Evolutionary conservation across 1,140 invertebrate genomes (phyloP), one percentile per base, ranked within the genome.

Genomic region (Atta colombica): DNA sequence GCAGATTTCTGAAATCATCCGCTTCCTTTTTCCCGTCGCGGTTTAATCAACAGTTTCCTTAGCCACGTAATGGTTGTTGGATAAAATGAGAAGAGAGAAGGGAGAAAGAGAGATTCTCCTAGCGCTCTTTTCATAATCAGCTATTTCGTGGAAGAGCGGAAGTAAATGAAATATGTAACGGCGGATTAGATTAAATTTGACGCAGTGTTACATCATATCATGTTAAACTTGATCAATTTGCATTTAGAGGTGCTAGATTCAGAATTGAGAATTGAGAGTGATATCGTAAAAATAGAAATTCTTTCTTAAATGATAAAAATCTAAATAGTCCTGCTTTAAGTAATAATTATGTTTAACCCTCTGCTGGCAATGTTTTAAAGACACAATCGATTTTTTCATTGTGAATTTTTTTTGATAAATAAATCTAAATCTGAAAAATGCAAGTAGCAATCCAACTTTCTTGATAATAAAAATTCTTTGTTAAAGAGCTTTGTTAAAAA

Each of bases 21-120:
- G 74, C 63, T 84, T 84, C 68, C 68, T 72, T 21, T 82, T 72
- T 72, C 58, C 74, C 45, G 31, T 68, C 39, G 39, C 10, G 21
- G 21, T 78, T 58, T 77, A 78, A 85, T 75, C 60, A 77, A 65
- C 21, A 51, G 31, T 63, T 92, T 89, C 72, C 61, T 87, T 49
- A 61, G 31, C 14, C 39, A 39, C 49, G 28, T 77, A 71, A 71
- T 77, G 5, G 18, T 31, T 18, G 14, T 6, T 49, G 49, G 31
- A 66, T 31, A 39, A 78, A 58, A 63, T 18, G 10, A 35, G 28
- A 28, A 18, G 60, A 78, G 39, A 66, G 65, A 31, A 65, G 60
- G 66, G 60, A 77, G n/a, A 85, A 63, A 85, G 63, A 66, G 21
- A 77, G 49, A 66, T 78, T 21, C 49, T 25, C 49, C 16, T 0